Percentiles rank a stretch among this genome's conserved stretches.
phyloP scores from a whole-genome alignment of 2,113 vertebrate genomes.

The Kryptolebias marmoratus region DNA sequence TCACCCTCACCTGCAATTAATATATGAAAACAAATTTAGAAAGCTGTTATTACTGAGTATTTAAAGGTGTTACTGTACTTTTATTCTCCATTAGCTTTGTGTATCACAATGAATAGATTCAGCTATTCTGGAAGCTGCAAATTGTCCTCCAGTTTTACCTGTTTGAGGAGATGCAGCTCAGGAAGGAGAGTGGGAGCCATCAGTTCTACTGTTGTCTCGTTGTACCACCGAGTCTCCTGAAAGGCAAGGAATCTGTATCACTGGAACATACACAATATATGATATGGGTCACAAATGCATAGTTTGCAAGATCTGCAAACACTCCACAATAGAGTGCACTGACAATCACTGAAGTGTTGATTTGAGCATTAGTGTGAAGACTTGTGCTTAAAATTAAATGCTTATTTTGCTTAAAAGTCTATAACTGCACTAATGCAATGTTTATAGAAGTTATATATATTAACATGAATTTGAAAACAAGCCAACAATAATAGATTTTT shows the following conservation, averaged over 20 bases:
- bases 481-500: too few species aligned
- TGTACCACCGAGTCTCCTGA: conserved; percentile 93
- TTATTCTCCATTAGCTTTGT: background rate
- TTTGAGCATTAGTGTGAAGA: too few species aligned
- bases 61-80: background rate
- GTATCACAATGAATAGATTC: background rate
- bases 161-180: conserved; percentile 92
- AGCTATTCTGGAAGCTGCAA: background rate
- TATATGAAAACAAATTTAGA: background rate
- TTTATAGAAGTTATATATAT: too few species aligned
- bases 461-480: too few species aligned
- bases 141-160: conserved; percentile 77
- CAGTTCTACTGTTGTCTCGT: conserved; percentile 92
- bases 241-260: background rate
- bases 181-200: conserved; percentile 97
- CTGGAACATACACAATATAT: background rate
- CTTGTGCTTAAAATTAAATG: too few species aligned
- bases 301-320: too few species aligned
- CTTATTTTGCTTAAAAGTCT: too few species aligned
- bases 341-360: too few species aligned
- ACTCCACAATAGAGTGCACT: too few species aligned
- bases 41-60: background rate
- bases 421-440: too few species aligned
- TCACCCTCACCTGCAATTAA: conserved; percentile 89
- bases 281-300: background rate